Evolutionary conservation across 2,113 vertebrate species (phyloP).

Genomic region (Pristiophorus japonicus): DNA sequence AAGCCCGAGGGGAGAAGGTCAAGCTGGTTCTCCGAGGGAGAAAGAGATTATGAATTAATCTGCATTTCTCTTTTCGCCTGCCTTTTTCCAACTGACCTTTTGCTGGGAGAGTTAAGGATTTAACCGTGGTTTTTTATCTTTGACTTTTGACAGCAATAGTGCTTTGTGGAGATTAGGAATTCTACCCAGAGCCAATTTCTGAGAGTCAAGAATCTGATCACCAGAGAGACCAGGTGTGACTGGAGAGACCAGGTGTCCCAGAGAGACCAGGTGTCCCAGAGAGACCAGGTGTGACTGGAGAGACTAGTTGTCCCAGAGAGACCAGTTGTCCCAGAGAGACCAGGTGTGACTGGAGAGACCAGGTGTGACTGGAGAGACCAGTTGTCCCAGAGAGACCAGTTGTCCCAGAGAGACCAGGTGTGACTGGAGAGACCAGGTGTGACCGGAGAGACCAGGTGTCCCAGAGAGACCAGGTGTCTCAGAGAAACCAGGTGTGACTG

Average conservation of each 20-base stretch:
- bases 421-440: neutral
- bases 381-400: too few species aligned
- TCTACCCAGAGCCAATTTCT: neutral
- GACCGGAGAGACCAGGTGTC: neutral
- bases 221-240: too few species aligned
- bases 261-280: too few species aligned
- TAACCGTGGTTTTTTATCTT: neutral
- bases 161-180: neutral
- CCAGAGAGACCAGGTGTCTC: too few species aligned
- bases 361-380: too few species aligned
- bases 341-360: too few species aligned
- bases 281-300: too few species aligned
- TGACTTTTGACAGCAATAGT: neutral
- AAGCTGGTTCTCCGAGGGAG: neutral
- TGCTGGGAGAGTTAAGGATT: neutral
- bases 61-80: neutral
- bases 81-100: neutral
- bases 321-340: too few species aligned
- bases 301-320: too few species aligned
- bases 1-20: neutral
- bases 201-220: neutral
- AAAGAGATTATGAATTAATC: neutral
- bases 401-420: neutral
- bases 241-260: too few species aligned
- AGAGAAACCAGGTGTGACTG: too few species aligned